Evolutionary conservation across 2,888 invertebrate species (phyloP).

Genomic region (Caenorhabditis wallacei): DNA sequence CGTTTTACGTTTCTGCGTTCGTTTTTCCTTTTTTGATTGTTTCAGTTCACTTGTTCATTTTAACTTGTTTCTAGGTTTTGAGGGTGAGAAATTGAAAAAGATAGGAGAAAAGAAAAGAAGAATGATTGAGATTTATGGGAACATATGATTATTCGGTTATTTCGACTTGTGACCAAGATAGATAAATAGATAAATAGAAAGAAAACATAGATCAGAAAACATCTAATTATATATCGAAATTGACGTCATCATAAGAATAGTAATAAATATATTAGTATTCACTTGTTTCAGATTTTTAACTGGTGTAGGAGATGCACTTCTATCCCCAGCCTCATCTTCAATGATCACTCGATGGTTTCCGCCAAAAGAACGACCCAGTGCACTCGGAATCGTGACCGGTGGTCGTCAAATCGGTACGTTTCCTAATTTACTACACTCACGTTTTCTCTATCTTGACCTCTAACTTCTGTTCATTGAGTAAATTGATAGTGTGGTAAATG

Average conservation of each 20-base stretch:
- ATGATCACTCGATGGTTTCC: constrained; percentile 82
- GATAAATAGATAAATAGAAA: constrained; percentile 22
- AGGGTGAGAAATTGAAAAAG: neutral
- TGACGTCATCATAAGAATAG: constrained; percentile 15
- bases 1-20: constrained; percentile 19
- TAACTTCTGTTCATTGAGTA: constrained; percentile 23
- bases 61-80: constrained; percentile 21
- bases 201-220: constrained; percentile 27
- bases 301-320: constrained; percentile 78
- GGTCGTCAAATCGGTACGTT: constrained; percentile 79
- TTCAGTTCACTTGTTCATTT: constrained; percentile 19
- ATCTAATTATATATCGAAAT: neutral
- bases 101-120: constrained; percentile 13
- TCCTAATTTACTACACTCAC: constrained; percentile 27
- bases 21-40: constrained; percentile 8
- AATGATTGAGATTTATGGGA: constrained; percentile 38
- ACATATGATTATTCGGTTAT: constrained; percentile 48
- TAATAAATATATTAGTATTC: neutral
- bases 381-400: constrained; percentile 82
- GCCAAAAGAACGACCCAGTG: constrained; percentile 82
- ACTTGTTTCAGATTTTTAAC: constrained; percentile 74
- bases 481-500: constrained; percentile 33
- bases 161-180: constrained; percentile 34
- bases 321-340: constrained; percentile 78
- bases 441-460: constrained; percentile 10